Evolutionary conservation across 2,888 invertebrate genomes (phyloP), one percentile per base, ranked within the genome.

Genomic region (Steinernema scapterisci): DNA sequence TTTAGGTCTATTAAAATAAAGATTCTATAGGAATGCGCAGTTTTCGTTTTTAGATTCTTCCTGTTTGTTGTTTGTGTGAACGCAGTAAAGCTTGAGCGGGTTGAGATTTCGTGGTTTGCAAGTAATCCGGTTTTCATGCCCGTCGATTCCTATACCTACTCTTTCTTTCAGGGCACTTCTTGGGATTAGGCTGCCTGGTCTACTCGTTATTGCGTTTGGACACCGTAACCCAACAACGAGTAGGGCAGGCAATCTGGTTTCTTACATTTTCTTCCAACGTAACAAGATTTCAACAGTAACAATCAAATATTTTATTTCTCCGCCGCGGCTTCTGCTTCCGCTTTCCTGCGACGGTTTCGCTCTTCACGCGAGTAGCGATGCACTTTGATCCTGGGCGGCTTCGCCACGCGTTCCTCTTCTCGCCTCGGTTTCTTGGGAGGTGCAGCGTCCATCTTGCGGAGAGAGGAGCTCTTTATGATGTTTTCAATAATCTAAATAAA

Each of bases 331-430:
- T 21, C 11, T 31, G 63, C 31, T 63, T 16, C 19, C 3, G 38
- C 38, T 9, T 38, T 38, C 38, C 63, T 21, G 13, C 63, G 63
- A 13, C 63, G 63, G 31, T 63, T 63, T 27, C 71, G 21, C 31
- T 71, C 71, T n/a, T 71, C 71, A 6, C 71, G 71, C 19, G 71
- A 71, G 48, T 71, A 71, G 16, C 71, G 71, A 27, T 71, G 71
- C n/a, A 48, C 71, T 21, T 21, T 54, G 25, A 31, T 27, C 63
- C 31, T 63, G 16, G 63, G 63, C 9, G 38, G 38, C 9, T 38
- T 38, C 38, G 38, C 38, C 5, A 9, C 38, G 38, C 38, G 38
- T 25, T 25, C 25, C 1, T 13, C 63, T 7, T 63, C 63, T 1
- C 31, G 11, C 2, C 23, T 9, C 52, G 19, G 52, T 23, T 52